Evolutionary conservation across 2,113 vertebrate species (phyloP), one percentile per base, ranked within the genome.

Genomic region (Xiphias gladius): DNA sequence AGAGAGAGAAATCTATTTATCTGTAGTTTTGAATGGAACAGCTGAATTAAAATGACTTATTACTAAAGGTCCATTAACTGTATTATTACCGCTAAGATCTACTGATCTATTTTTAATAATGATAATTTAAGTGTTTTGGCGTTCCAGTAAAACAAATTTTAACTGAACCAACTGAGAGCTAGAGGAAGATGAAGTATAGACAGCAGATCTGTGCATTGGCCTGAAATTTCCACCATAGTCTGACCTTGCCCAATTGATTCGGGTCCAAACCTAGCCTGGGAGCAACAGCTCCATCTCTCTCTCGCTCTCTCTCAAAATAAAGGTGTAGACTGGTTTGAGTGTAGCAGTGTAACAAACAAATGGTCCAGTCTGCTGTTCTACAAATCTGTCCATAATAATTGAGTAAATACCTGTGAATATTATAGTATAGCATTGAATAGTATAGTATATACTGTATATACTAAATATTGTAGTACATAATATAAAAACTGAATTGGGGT

Each of bases 21-120:
- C 11, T 9, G 17, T 48, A 16, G 62, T 61, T 70, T 39, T 79
- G 37, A 66, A 73, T 48, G 59, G n/a, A 84, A 17, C 37, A 12
- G 54, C 26, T 68, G 22, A 73, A 55, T 62, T 39, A 2, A 32
- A 28, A 59, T 55, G 0, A 28, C 55, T 20, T 81, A 2, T 35
- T 72, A 62, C 11, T 55, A 2, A 9, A 39, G 39, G 65, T 62
- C 17, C 24, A 64, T 73, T 17, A 58, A 50, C 50, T 64, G 9
- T 43, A 39, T 59, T 3, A 0, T 63, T 39, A 32, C 30, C 68
- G 17, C 16, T 14, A 16, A 57, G 32, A 5, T 71, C 39, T 54
- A 76, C 58, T 68, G 11, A 54, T 58, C 9, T 55, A 2, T 70
- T 14, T n/a, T 35, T 32, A 54, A 11, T 63, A n/a, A 32, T 52